Evolutionary conservation across 1,140 invertebrate species (phyloP).

Genomic region (Contarinia nasturtii): DNA sequence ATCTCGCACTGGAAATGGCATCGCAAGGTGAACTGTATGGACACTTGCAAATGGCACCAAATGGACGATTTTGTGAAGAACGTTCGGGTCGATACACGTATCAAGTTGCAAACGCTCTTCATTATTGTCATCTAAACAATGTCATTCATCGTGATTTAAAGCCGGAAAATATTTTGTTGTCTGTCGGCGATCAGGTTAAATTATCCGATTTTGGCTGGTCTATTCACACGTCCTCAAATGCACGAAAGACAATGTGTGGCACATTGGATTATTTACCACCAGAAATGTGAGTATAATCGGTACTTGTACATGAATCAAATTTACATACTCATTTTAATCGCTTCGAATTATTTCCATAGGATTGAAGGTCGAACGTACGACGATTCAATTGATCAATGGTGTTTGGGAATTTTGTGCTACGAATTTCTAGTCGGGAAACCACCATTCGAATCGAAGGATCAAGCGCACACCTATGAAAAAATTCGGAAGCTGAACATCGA

Average conservation of each 20-base stretch:
- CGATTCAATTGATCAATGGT: slow-evolving; percentile 73
- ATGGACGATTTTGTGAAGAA: slow-evolving; percentile 44
- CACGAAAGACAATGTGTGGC: slow-evolving; percentile 77
- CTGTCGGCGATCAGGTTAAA: slow-evolving; percentile 59
- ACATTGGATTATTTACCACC: slow-evolving; percentile 86
- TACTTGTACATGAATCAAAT: too few species aligned
- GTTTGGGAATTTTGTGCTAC: slow-evolving; percentile 82
- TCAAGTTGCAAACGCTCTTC: slow-evolving; percentile 77
- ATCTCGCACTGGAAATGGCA: slow-evolving; percentile 84
- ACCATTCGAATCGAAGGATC: slow-evolving; percentile 73
- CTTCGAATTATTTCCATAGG: too few species aligned
- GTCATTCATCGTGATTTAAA: slow-evolving; percentile 87
- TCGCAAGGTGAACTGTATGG: slow-evolving; percentile 76
- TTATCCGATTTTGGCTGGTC: slow-evolving; percentile 92
- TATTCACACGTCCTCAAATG: slow-evolving; percentile 71
- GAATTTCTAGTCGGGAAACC: slow-evolving; percentile 87
- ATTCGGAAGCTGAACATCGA: slow-evolving; percentile 54
- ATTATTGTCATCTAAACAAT: slow-evolving; percentile 74
- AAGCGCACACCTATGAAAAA: slow-evolving; percentile 65
- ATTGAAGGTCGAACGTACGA: slow-evolving; percentile 54
- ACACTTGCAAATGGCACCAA: slow-evolving; percentile 44
- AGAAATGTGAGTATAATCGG: slow-evolving; percentile 57
- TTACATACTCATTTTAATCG: too few species aligned
- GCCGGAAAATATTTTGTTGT: slow-evolving; percentile 79
- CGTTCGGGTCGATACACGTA: slow-evolving; percentile 63